phyloP scores from a whole-genome alignment of 2,888 invertebrate genomes.

The Abscondita cerata region DNA sequence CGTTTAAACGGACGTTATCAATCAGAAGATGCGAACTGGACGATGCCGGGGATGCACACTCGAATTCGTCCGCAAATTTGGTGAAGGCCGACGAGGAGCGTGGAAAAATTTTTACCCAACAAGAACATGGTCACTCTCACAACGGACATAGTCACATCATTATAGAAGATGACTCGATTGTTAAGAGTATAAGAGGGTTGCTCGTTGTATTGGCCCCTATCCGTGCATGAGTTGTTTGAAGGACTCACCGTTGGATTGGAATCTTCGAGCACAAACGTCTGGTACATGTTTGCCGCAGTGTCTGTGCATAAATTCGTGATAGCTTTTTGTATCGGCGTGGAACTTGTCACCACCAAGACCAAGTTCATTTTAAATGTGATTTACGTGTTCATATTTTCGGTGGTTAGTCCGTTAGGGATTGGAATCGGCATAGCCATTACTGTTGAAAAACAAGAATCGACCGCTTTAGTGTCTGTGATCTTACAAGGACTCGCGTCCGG shows the following conservation, averaged over 20 bases:
- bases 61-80: slow-evolving; percentile 39
- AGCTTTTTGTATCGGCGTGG: slow-evolving; percentile 87
- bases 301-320: slow-evolving; percentile 87
- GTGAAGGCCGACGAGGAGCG: slow-evolving; percentile 38
- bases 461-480: slow-evolving; percentile 69
- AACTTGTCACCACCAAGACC: slow-evolving; percentile 76
- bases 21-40: slow-evolving; percentile 48
- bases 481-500: slow-evolving; percentile 90
- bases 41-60: slow-evolving; percentile 28
- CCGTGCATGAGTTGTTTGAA: slow-evolving; percentile 87
- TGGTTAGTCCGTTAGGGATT: slow-evolving; percentile 82
- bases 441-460: slow-evolving; percentile 64
- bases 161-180: slow-evolving; percentile 47
- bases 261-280: slow-evolving; percentile 65
- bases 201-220: slow-evolving; percentile 83
- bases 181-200: slow-evolving; percentile 68
- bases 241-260: slow-evolving; percentile 84
- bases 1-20: slow-evolving; percentile 51
- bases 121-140: slow-evolving; percentile 37
- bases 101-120: slow-evolving; percentile 6
- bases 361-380: slow-evolving; percentile 66
- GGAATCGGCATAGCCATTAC: slow-evolving; percentile 75
- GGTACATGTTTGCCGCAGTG: slow-evolving; percentile 85
- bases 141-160: slow-evolving; percentile 49
- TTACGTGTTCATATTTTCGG: slow-evolving; percentile 77